phyloP scores from a whole-genome alignment of 2,797 vertebrate species.

The Lycodopsis pacificus region DNA sequence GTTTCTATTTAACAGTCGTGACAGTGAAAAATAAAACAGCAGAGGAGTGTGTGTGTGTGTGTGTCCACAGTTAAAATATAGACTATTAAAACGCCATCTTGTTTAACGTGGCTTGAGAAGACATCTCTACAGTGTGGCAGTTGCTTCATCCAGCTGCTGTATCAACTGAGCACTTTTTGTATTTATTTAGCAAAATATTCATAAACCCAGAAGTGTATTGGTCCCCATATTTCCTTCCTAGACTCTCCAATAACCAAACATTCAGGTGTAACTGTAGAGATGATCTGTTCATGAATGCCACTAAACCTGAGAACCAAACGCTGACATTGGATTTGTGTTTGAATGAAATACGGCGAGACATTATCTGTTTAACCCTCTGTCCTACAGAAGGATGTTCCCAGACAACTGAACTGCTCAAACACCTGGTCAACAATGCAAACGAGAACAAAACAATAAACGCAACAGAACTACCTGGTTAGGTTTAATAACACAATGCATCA shows the following conservation, averaged over 20 bases:
- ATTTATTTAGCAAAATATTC: background rate
- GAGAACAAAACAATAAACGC: too few species aligned
- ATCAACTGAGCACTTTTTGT: background rate
- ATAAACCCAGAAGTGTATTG: background rate
- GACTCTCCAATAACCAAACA: background rate
- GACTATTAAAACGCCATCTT: background rate
- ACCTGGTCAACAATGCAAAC: too few species aligned
- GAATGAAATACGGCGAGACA: too few species aligned
- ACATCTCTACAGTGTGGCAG: background rate
- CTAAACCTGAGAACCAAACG: too few species aligned
- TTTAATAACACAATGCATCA: too few species aligned
- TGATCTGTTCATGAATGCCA: too few species aligned
- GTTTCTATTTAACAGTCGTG: slow-evolving; percentile 21
- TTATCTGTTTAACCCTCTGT: too few species aligned
- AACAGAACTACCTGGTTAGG: too few species aligned
- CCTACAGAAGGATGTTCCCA: too few species aligned
- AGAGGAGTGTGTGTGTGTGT: background rate
- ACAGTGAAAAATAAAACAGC: slow-evolving; percentile 8
- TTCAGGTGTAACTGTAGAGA: background rate
- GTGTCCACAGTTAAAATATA: background rate
- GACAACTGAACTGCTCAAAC: too few species aligned
- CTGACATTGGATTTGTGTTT: too few species aligned
- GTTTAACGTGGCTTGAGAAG: background rate
- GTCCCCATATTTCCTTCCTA: background rate
- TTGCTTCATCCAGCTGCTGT: background rate